Base-by-base conservation (phyloP, 2,888 invertebrate species). In the Parnassius glacialis region DNA sequence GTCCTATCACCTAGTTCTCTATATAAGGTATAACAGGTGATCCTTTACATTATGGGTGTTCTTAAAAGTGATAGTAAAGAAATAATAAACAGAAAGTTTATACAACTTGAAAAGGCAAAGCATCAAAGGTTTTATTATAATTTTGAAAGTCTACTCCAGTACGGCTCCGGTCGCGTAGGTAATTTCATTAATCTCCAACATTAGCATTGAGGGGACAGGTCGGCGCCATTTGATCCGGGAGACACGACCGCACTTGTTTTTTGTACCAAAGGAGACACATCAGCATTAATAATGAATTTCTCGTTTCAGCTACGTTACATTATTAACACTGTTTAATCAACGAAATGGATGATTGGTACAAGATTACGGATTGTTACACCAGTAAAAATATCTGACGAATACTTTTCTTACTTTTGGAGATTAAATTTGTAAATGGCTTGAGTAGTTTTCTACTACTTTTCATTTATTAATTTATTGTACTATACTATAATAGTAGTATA, bases 121-220 rank as follows among this genome's bases (percentile, higher is more conserved):
- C 53, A 76, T 78, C 56, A 75, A 74, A 79, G 75, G 75, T 76
- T 76, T 77, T 77, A 78, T 73, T 74, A 74, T 74, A 78, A 76
- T 81, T 80, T 78, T 73, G 74, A 72, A 73, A 76, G 78, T 75
- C 72, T 72, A 65, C 71, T 70, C 52, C 61, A 59, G 51, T 57
- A 52, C 52, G 55, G 57, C 59, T 54, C 71, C 71, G 70, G 74
- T 72, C 74, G 72, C 72, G 78, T 76, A 73, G 74, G 76, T 86
- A 83, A 85, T 85, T 84, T 80, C 81, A 87, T 87, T 86, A 85
- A 86, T 85, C 83, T 81, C 71, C 70, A 73, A 81, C 83, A 87
- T 85, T 84, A 85, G 78, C 84, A 83, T 84, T 72, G 74, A 70
- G 81, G 77, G 83, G 84, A 82, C 81, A 80, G 80, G 78, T 78